Evolutionary conservation across 2,113 vertebrate genomes (phyloP), one percentile per base, ranked within the genome.

Genomic region (Myanophis thanlyinensis): DNA sequence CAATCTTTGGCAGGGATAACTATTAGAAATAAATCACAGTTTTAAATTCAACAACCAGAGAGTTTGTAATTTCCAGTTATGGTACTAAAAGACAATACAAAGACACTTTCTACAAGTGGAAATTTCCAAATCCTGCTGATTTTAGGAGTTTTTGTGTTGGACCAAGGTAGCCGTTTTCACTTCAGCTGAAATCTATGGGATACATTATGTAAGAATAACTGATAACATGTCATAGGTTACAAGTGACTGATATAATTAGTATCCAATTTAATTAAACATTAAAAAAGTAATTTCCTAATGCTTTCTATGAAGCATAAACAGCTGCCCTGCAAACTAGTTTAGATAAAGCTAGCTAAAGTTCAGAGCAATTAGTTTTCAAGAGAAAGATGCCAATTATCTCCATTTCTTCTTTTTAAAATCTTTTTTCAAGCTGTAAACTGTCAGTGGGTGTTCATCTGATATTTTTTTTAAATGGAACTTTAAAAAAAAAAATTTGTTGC

Each of bases 11-110:
- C 15, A 80, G 0, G 67, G 35, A 20, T 18, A 80, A 40, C 5
- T 40, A 8, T 90, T 22, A n/a, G 30, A 44, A 12, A 86, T 6
- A 91, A 54, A 94, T 62, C 2, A 84, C 6, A 46, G 73, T 3
- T 30, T 27, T 25, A 90, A 92, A 92, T 0, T 0, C 87, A 84
- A 93, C 2, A 86, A 1, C 3, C 6, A 47, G 47, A 30, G 1
- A 51, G 9, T 27, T 67, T 46, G 18, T 40, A 5, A 62, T 25
- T 44, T 12, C 51, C 56, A n/a, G 0, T 12, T n/a, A 62, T 40
- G 5, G 53, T 59, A 7, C 0, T 8, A 49, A 67, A 25, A 13
- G 12, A 35, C 0, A 0, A 1, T 46, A 23, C 25, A 4, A 89
- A 11, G 8, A 27, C 3, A 51, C 52, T 86, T 5, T 40, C 51